Conservation (phyloP, 2,113 vertebrate genomes). For the Nematolebias whitei region DNA sequence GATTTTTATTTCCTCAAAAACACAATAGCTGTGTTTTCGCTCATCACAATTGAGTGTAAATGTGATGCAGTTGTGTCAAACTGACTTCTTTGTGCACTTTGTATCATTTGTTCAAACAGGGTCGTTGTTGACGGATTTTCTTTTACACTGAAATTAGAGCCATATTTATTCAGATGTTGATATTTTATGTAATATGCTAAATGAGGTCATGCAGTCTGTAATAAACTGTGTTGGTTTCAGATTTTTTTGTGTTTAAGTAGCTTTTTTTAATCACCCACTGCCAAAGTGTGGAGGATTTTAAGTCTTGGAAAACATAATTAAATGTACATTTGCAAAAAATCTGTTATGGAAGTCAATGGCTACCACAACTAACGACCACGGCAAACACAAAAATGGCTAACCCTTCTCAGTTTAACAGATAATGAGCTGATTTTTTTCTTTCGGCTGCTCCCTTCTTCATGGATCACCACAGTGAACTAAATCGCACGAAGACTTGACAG, state of each 20-base stretch:
- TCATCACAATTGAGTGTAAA: no score
- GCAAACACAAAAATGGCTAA: no score
- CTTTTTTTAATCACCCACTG: neutral
- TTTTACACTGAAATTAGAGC: constrained; percentile 67
- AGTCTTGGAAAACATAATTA: no score
- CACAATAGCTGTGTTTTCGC: constrained; percentile 43
- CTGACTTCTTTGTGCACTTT: constrained; percentile 72
- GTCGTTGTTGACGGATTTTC: constrained; percentile 65
- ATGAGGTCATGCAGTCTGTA: constrained; percentile 70
- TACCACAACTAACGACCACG: no score
- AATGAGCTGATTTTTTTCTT: no score
- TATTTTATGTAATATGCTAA: constrained; percentile 62
- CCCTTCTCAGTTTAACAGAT: no score
- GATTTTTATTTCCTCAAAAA: constrained; percentile 9
- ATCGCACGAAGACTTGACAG: no score
- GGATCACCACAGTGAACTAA: no score
- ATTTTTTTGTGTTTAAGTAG: constrained; percentile 8
- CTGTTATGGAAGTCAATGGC: no score
- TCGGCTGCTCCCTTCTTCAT: no score
- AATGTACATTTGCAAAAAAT: no score
- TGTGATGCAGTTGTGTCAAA: constrained; percentile 60
- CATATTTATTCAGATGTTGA: constrained; percentile 64
- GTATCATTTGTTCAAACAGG: constrained; percentile 67
- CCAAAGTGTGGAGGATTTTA: no score
- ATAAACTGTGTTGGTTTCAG: constrained; percentile 64